These are phyloP conservation scores for Spondyliosoma cantharus DNA, from an alignment of 2,797 vertebrate genomes.

Conservation along the genomic window DNA sequence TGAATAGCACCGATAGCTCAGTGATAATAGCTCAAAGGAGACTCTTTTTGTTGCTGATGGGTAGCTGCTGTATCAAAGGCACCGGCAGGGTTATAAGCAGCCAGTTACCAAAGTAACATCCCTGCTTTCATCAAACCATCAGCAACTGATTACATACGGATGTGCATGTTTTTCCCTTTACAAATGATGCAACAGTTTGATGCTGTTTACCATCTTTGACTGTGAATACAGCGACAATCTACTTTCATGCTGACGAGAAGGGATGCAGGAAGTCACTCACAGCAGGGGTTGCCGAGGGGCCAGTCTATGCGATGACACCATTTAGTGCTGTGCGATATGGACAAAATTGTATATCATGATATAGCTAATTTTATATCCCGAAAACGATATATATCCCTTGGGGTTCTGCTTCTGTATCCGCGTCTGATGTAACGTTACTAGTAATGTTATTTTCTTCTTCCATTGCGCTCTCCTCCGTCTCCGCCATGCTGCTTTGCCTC, in stretches of 20 bases:
- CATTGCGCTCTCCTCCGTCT: no score
- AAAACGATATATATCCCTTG: no score
- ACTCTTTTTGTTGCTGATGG: constrained; percentile 17
- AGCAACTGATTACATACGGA: constrained; percentile 12
- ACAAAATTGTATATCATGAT: no score
- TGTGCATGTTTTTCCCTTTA: constrained; percentile 14
- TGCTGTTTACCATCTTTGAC: not conserved
- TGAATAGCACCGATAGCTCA: constrained; percentile 45
- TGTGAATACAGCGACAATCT: not conserved
- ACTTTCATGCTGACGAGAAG: not conserved
- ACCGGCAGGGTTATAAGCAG: constrained; percentile 30
- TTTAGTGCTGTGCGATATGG: no score
- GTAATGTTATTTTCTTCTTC: no score
- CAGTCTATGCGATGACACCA: no score
- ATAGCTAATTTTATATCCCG: no score
- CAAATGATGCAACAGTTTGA: not conserved
- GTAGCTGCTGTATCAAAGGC: constrained; percentile 53
- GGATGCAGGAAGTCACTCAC: no score
- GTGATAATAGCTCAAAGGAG: constrained; percentile 54
- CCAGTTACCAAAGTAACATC: constrained; percentile 22
- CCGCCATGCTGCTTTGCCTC: no score
- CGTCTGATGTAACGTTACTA: no score
- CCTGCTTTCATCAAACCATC: constrained; percentile 29
- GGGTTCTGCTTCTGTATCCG: no score
- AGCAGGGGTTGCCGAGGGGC: no score